Base-by-base conservation (phyloP, 2,888 invertebrate species). In the Drosophila kokeensis region DNA sequence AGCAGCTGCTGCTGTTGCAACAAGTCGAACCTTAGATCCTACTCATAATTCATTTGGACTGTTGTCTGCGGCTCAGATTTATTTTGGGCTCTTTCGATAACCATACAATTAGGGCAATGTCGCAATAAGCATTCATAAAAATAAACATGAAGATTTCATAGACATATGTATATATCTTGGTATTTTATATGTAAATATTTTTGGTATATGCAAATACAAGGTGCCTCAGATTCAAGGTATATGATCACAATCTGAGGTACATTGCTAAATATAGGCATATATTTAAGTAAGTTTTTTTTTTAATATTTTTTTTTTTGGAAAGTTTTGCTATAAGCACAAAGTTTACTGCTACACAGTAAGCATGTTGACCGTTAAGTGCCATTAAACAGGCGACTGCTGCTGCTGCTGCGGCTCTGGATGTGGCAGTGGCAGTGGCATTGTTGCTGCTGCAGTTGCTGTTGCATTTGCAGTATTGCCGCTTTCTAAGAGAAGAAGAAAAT, bases 361-460 rank as follows among this genome's bases (percentile, higher is more conserved):
- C 87, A 83, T 86, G 85, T 78, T 85, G 85, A 88, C 85, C 85
- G 85, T 85, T 85, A 85, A 85, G 88, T 85, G 85, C 88, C 85
- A 85, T 85, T 85, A 88, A 87, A 87, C 87, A 88, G 86, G 83
- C 82, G 76, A 84, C 82, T 78, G 76, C 72, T 59, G 36, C 42
- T 38, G 34, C 36, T 49, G 45, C 57, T 49, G 48, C 18, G 27
- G 73, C 80, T 29, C 65, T 42, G 24, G 34, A 59, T 36, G 61
- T 65, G 63, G 74, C 79, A 68, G 60, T 79, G 79, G 74, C 76
- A 79, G 58, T 83, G 83, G 76, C 81, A 82, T 61, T 61, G 61
- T 73, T 83, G 83, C 70, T 70, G 69, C 69, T 68, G 70, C 32
- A 64, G 65, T 40, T 71, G 72, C 67, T 53, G 65, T 49, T 71